A percentile compares a stretch with the other conserved stretches of the same genome.
These are phyloP conservation scores for Ranitomeya variabilis DNA, from an alignment of 2,113 vertebrate genomes.

Conservation along the genomic window DNA sequence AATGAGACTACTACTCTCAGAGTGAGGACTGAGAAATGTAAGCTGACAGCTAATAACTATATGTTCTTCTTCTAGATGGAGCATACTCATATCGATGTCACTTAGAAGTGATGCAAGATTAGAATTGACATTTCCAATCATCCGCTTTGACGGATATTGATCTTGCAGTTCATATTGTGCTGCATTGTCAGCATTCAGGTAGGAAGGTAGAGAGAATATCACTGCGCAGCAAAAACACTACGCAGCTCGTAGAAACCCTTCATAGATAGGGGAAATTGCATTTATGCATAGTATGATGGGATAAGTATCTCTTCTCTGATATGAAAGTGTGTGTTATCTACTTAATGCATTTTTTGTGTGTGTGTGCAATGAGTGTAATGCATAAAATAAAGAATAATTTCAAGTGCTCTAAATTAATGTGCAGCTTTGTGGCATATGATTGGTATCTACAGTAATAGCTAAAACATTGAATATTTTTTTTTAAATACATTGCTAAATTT, in stretches of 20 bases:
- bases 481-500: no score
- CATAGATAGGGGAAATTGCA: neutral
- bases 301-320: no score
- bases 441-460: no score
- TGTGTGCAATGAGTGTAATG: no score
- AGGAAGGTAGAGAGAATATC: neutral
- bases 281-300: neutral
- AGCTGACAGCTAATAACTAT: constrained; percentile 1
- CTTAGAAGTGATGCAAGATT: neutral
- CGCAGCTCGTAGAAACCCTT: neutral
- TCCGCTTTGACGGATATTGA: neutral
- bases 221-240: neutral
- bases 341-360: no score
- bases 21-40: neutral
- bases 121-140: constrained; percentile 26
- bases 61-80: neutral
- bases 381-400: neutral
- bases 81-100: constrained; percentile 10
- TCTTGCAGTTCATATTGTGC: constrained; percentile 11
- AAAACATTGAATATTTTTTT: no score
- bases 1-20: neutral
- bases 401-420: no score
- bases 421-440: no score
- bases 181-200: neutral
- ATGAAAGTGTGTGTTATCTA: no score